These are phyloP conservation scores for Tangara arthus DNA, from an alignment of 2,797 vertebrate genomes.

Conservation along the genomic window DNA sequence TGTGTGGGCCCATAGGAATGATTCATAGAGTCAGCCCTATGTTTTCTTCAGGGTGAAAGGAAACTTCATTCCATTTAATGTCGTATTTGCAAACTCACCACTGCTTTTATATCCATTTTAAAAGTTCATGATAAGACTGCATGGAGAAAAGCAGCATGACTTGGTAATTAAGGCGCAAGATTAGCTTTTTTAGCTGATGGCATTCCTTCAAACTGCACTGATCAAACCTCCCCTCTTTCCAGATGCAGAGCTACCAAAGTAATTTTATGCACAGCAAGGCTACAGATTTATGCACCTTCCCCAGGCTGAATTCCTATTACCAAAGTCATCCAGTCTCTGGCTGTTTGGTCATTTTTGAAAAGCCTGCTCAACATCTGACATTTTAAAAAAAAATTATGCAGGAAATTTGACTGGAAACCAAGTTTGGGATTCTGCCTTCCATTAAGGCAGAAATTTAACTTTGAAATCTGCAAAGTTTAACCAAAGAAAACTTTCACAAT, in stretches of 20 bases:
- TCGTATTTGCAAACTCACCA: not conserved
- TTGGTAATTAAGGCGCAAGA: constrained; percentile 1
- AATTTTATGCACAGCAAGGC: not conserved
- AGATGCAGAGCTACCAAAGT: not conserved
- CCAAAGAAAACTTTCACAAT: not conserved
- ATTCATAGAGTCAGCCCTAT: constrained; percentile 9
- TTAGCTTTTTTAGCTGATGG: not conserved
- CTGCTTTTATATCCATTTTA: not conserved
- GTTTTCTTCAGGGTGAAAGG: not conserved
- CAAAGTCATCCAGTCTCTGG: not conserved
- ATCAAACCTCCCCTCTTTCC: not conserved
- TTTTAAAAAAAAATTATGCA: not conserved
- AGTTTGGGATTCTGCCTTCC: not conserved
- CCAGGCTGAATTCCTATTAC: not conserved
- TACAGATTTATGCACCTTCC: not conserved
- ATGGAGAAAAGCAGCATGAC: not conserved
- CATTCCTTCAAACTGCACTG: not conserved
- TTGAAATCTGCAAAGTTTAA: not conserved
- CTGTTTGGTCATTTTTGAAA: not conserved
- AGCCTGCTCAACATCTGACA: not conserved
- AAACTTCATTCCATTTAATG: not conserved
- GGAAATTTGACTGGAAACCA: not conserved
- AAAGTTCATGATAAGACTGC: not conserved
- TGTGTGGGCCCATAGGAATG: not conserved
- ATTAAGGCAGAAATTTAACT: not conserved